Conservation (phyloP, 2,888 invertebrate species). For the Ormyrus labotus region DNA sequence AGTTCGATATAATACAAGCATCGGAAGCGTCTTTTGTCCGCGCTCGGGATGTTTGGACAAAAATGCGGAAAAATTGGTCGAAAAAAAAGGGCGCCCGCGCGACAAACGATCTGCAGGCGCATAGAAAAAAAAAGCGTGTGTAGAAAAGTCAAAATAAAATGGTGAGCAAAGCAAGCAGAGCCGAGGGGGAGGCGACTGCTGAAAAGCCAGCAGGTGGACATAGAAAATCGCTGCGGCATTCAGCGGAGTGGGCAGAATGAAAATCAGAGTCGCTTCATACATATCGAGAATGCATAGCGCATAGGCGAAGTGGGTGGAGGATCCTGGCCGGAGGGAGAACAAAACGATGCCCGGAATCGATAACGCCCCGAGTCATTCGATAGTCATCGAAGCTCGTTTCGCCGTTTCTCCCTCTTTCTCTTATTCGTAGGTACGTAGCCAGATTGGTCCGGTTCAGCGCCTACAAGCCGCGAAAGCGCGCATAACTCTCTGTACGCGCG, state of each 20-base stretch:
- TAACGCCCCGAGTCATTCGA: constrained; percentile 74
- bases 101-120: constrained; percentile 26
- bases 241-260: constrained; percentile 37
- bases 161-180: constrained; percentile 37
- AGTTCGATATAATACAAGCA: constrained; percentile 10
- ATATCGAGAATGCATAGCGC: constrained; percentile 18
- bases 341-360: constrained; percentile 69
- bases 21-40: constrained; percentile 40
- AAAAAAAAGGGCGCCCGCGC: constrained; percentile 1
- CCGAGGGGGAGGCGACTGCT: neutral
- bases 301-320: constrained; percentile 43
- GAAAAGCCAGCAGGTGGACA: constrained; percentile 17
- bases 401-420: constrained; percentile 6
- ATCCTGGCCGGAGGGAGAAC: constrained; percentile 45
- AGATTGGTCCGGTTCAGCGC: neutral
- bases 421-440: constrained; percentile 1
- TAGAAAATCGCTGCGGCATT: constrained; percentile 49
- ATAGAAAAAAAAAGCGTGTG: constrained; percentile 1
- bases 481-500: constrained; percentile 29
- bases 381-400: constrained; percentile 68
- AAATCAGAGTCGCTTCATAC: constrained; percentile 40
- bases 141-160: constrained; percentile 47
- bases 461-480: constrained; percentile 30
- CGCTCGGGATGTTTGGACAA: constrained; percentile 18
- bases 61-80: constrained; percentile 31